Conservation (phyloP, 2,797 vertebrate species). For the Coregonus ussuriensis region DNA sequence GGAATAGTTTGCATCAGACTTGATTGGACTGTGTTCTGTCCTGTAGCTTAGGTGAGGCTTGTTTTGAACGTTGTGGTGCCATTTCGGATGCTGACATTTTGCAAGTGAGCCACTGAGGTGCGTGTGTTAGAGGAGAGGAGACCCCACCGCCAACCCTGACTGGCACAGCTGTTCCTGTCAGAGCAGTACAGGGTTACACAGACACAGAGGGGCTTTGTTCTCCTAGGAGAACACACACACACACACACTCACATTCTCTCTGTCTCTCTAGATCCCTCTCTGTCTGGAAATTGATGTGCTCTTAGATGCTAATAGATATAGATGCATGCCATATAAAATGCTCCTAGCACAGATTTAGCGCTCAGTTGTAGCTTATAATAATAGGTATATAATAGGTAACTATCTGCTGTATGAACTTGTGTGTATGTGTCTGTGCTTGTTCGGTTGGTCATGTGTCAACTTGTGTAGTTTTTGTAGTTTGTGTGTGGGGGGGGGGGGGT, state of each 20-base stretch:
- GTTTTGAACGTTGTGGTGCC: neutral
- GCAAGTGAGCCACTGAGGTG: too few species aligned
- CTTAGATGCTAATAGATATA: neutral
- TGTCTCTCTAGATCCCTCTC: neutral
- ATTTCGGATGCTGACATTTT: too few species aligned
- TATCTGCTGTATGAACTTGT: neutral
- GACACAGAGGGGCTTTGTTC: slow-evolving; percentile 74
- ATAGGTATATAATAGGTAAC: neutral
- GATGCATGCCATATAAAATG: neutral
- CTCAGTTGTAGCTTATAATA: neutral
- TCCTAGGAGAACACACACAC: slow-evolving; percentile 5
- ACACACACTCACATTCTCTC: neutral
- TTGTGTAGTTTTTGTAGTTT: neutral
- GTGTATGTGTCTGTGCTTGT: slow-evolving; percentile 21
- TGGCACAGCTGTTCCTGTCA: slow-evolving; percentile 74
- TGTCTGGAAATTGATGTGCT: neutral
- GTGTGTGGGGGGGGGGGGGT: neutral
- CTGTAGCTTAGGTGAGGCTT: neutral
- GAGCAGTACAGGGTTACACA: slow-evolving; percentile 57
- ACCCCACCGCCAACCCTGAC: slow-evolving; percentile 32
- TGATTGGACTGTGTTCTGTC: neutral
- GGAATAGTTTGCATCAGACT: neutral
- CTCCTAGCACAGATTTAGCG: neutral
- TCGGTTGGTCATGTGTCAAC: neutral
- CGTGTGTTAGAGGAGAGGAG: too few species aligned